These are phyloP conservation scores for Ditylenchus weischeri DNA, from an alignment of 2,888 invertebrate genomes.

Conservation along the genomic window DNA sequence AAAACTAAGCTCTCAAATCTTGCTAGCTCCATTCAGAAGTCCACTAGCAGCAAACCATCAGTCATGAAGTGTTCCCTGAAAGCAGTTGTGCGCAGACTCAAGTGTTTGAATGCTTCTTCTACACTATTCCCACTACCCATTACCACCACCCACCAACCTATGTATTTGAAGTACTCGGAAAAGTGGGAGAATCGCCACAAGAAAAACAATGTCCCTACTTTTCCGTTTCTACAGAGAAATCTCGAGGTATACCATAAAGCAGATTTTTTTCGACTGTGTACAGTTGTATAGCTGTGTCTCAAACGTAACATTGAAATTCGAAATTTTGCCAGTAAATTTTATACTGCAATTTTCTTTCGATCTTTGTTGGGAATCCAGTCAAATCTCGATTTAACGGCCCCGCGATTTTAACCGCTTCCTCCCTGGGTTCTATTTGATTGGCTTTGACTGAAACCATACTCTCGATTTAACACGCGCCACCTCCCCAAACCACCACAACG, in stretches of 20 bases:
- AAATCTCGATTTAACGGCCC: too few species aligned
- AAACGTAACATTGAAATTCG: too few species aligned
- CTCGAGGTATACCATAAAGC: not conserved
- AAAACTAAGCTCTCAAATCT: not conserved
- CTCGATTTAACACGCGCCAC: too few species aligned
- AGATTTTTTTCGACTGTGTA: too few species aligned
- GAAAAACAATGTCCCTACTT: not conserved
- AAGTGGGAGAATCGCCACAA: constrained; percentile 1
- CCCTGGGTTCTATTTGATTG: too few species aligned
- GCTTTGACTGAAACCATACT: too few species aligned
- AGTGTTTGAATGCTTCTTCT: not conserved
- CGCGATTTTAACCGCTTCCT: too few species aligned
- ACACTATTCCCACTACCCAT: not conserved
- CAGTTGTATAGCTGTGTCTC: too few species aligned
- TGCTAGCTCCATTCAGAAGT: not conserved
- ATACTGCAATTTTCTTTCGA: too few species aligned
- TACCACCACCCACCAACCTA: not conserved
- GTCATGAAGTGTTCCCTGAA: not conserved
- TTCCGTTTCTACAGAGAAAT: not conserved
- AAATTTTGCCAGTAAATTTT: too few species aligned
- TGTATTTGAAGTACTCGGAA: constrained; percentile 4
- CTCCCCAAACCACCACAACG: too few species aligned
- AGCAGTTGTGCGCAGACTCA: constrained; percentile 1
- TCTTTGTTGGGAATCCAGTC: too few species aligned
- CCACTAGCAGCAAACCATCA: not conserved